Evolutionary conservation across 2,888 invertebrate genomes (phyloP).

Genomic region (Tetragonula carbonaria): DNA sequence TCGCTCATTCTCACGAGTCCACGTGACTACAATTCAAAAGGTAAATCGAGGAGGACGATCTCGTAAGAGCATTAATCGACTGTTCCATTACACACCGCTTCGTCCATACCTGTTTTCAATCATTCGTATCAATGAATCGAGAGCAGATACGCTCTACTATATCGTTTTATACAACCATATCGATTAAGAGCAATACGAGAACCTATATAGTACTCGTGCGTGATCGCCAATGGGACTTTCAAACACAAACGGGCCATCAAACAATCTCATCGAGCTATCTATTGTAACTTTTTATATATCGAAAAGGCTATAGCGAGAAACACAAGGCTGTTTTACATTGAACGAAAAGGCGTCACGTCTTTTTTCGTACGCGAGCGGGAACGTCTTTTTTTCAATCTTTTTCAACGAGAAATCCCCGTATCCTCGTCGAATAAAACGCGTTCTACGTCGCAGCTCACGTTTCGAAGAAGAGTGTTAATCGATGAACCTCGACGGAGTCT

Average conservation of each 20-base stretch:
- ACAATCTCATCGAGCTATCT: slow-evolving; percentile 23
- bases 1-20: neutral
- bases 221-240: slow-evolving; percentile 58
- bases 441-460: neutral
- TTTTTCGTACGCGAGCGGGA: no score
- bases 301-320: slow-evolving; percentile 5
- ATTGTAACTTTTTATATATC: slow-evolving; percentile 57
- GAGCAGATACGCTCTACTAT: slow-evolving; percentile 9
- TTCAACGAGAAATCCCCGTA: neutral
- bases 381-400: neutral
- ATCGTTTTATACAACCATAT: slow-evolving; percentile 32
- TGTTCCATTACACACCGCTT: neutral
- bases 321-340: neutral
- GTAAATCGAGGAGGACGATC: neutral
- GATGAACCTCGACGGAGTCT: slow-evolving; percentile 21
- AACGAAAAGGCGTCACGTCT: no score
- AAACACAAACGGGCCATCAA: slow-evolving; percentile 33
- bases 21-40: neutral
- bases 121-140: neutral
- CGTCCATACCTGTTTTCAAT: neutral
- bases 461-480: neutral
- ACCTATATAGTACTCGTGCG: slow-evolving; percentile 23
- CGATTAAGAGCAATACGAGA: slow-evolving; percentile 1
- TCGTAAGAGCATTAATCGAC: neutral
- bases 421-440: slow-evolving; percentile 14